Evolutionary conservation across 2,113 vertebrate species (phyloP).

Genomic region (Bujurquina vittata): DNA sequence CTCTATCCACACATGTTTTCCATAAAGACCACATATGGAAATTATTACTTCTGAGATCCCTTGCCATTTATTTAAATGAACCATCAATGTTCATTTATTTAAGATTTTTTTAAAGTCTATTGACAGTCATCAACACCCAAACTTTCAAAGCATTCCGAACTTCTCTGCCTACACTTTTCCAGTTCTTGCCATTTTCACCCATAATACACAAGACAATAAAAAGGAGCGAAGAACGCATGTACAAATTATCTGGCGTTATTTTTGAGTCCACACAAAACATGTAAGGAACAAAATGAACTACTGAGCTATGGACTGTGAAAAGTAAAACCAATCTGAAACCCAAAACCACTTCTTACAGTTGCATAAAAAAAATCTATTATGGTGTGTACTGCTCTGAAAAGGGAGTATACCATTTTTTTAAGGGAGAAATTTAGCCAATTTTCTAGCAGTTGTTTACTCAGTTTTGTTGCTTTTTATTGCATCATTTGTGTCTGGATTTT

Average conservation of each 20-base stretch:
- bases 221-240: not conserved
- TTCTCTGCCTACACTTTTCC: not conserved
- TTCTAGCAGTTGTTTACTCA: not conserved
- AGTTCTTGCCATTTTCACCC: not conserved
- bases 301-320: slow-evolving; percentile 2
- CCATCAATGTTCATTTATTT: not conserved
- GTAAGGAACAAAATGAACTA: not conserved
- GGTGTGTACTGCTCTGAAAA: not conserved
- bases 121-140: slow-evolving; percentile 5
- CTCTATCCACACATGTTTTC: not conserved
- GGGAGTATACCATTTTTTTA: not conserved
- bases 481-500: not conserved
- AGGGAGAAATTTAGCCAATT: not conserved
- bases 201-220: slow-evolving; percentile 12
- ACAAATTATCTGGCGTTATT: slow-evolving; percentile 29
- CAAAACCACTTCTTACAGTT: slow-evolving; percentile 7
- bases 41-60: not conserved
- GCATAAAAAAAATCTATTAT: not conserved
- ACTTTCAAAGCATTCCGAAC: not conserved
- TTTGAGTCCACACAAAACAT: slow-evolving; percentile 11
- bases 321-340: slow-evolving; percentile 16
- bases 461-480: slow-evolving; percentile 19
- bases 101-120: not conserved
- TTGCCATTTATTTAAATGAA: slow-evolving; percentile 2
- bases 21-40: slow-evolving; percentile 4